Base-by-base conservation (phyloP, 1,140 invertebrate genomes). In the Papilio glaucus region DNA sequence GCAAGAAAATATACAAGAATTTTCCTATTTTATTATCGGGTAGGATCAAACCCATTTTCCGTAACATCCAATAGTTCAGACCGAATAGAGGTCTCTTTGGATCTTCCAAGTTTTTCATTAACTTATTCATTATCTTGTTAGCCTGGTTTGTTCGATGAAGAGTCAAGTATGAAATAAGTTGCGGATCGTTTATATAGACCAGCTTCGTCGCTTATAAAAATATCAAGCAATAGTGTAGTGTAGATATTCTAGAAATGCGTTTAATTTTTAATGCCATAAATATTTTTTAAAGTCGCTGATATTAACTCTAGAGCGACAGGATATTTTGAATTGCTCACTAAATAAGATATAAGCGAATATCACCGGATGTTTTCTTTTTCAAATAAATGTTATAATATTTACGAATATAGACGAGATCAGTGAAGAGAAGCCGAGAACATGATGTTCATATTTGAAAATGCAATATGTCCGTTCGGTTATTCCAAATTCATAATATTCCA, bases 11-110 rank as follows among this genome's bases (percentile, higher is more conserved):
- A 18, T 82, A 85, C 41, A 67, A 18, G 6, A 79, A 61, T 83
- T 77, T 87, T 4, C 18, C 63, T 3, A 77, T 33, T 24, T 60
- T 69, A 24, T 77, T 85, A 57, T 85, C 53, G n/a, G 85, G 86
- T 73, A 92, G 77, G n/a, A 91, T 73, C n/a, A 92, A 72, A 13
- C 89, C 86, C 29, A 80, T 74, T 74, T 74, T 85, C 29, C 77
- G 80, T 53, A 90, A 29, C 33, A 88, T 81, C 90, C 90, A 92
- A 71, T 84, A 85, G 72, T 84, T 90, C 13, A 89, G 90, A 24
- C 76, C 88, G 18, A 91, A 62, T 3, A 88, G 68, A 18, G 83
- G 87, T 62, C 74, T 75, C 4, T 80, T 39, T 21, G 83, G 77
- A 72, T 90, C 83, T 72, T 92, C 81, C 15, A 89, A 63, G 10